Conservation (phyloP, 2,113 vertebrate genomes). For the Leptobrachium ailaonicum region DNA sequence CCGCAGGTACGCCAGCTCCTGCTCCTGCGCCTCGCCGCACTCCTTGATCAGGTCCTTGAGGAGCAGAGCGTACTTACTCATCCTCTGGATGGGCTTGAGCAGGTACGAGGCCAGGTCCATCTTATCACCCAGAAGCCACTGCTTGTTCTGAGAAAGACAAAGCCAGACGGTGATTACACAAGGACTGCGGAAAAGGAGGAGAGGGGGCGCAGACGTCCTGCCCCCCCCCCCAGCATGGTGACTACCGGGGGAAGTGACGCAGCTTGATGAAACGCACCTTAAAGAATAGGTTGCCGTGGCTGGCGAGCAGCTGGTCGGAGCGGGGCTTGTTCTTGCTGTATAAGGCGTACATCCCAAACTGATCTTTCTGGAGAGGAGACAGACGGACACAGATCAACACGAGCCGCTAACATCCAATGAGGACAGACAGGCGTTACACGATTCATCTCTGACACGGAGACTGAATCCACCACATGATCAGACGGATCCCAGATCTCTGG, state of each 20-base stretch:
- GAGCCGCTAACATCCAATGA: too few relatives aligned
- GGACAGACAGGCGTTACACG: too few relatives aligned
- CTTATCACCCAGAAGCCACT: slow-evolving; percentile 87
- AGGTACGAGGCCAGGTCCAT: slow-evolving; percentile 95
- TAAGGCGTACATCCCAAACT: slow-evolving; percentile 82
- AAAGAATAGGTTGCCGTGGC: slow-evolving; percentile 81
- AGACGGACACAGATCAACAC: too few relatives aligned
- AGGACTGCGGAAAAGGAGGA: too few relatives aligned
- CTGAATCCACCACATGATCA: too few relatives aligned
- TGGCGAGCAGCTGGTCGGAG: slow-evolving; percentile 77
- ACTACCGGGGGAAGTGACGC: too few relatives aligned
- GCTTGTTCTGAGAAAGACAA: slow-evolving; percentile 77
- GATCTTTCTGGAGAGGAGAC: slow-evolving; percentile 73
- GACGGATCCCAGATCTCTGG: too few relatives aligned
- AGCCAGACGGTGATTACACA: not conserved
- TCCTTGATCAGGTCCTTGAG: slow-evolving; percentile 93
- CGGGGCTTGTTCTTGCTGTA: slow-evolving; percentile 87
- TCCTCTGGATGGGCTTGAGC: slow-evolving; percentile 93
- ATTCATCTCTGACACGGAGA: too few relatives aligned
- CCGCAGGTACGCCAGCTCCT: slow-evolving; percentile 82
- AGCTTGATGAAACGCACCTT: slow-evolving; percentile 63
- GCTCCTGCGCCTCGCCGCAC: slow-evolving; percentile 79
- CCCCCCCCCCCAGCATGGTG: too few relatives aligned
- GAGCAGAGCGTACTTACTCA: slow-evolving; percentile 92
- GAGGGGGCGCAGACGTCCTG: too few relatives aligned